These are phyloP conservation scores for Aelia acuminata DNA, from an alignment of 2,888 invertebrate species.

Conservation along the genomic window DNA sequence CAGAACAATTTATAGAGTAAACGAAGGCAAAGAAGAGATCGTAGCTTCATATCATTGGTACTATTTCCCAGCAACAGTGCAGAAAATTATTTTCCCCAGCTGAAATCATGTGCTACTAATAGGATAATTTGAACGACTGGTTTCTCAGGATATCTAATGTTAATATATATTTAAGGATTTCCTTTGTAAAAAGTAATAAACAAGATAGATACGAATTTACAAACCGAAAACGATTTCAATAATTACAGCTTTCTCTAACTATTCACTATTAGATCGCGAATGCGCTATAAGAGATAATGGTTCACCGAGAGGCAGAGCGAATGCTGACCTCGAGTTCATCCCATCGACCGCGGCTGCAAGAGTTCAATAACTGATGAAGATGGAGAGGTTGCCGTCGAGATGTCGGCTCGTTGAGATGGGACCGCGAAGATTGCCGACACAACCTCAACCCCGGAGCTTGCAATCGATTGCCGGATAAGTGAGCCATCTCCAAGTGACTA, in stretches of 20 bases:
- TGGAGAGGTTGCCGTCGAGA: not conserved
- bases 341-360: not conserved
- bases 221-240: not conserved
- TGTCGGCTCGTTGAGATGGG: slow-evolving; percentile 14
- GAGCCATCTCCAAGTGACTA: not conserved
- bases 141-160: no score
- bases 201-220: not conserved
- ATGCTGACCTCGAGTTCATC: not conserved
- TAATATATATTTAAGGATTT: no score
- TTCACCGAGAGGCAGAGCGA: not conserved
- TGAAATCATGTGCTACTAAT: no score
- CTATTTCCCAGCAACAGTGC: no score
- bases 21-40: no score
- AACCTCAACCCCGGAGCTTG: not conserved
- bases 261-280: not conserved
- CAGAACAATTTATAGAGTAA: no score
- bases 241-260: not conserved
- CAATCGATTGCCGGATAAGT: not conserved
- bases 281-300: not conserved
- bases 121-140: no score
- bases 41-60: no score
- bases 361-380: slow-evolving; percentile 21
- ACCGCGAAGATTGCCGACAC: not conserved
- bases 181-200: no score
- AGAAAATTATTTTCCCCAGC: no score